Evolutionary conservation across 23 tunicate genomes (phyloP).

Genomic region (Ciona savignyi): DNA sequence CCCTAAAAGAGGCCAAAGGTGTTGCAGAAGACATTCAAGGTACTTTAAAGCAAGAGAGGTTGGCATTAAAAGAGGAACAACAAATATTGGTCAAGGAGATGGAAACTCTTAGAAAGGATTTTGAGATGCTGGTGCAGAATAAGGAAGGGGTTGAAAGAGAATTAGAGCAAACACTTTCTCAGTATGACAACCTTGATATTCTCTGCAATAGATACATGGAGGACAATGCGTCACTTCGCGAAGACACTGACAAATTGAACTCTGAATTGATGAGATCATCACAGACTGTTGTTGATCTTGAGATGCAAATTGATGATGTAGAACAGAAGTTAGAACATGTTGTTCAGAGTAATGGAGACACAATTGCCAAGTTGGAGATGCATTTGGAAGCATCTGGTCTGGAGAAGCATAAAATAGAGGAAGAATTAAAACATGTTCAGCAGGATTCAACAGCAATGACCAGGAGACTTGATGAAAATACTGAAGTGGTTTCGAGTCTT

Average conservation of each 20-base stretch:
- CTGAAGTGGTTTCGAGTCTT: not conserved
- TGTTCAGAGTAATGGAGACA: not conserved
- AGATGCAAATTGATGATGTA: conserved; percentile 11
- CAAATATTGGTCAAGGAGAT: not conserved
- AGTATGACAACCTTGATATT: conserved; percentile 11
- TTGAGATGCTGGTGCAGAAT: not conserved
- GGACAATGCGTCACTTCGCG: conserved; percentile 14
- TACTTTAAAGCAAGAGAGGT: not conserved
- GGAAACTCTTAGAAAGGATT: not conserved
- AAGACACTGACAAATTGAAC: conserved; percentile 4
- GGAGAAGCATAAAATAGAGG: not conserved
- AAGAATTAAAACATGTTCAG: not conserved
- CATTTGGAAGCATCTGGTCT: not conserved
- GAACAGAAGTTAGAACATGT: conserved; percentile 7
- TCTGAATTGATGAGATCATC: conserved; percentile 5
- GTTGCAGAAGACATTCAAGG: not conserved
- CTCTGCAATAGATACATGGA: conserved; percentile 8
- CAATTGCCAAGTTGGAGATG: not conserved
- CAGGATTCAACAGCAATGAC: too few species aligned
- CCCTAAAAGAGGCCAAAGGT: not conserved
- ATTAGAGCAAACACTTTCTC: not conserved
- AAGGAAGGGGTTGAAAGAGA: not conserved
- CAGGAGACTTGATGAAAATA: not conserved
- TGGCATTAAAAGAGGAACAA: not conserved
- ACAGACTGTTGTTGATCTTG: conserved; percentile 19